Evolutionary conservation across 2,113 vertebrate genomes (phyloP).

Genomic region (Collichthys lucidus): DNA sequence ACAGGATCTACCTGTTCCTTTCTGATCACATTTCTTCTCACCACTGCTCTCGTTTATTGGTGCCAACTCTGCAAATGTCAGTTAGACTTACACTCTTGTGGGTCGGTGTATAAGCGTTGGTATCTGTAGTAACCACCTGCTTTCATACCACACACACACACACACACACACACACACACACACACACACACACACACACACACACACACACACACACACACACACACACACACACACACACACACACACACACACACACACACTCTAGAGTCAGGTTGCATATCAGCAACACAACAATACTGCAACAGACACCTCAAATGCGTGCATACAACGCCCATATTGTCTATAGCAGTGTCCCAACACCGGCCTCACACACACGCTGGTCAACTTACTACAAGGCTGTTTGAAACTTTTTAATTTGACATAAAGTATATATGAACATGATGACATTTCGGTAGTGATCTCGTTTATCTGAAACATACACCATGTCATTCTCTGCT

Average conservation of each 20-base stretch:
- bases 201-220: constrained; percentile 13
- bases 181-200: constrained; percentile 8
- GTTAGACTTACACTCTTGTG: background rate
- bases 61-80: background rate
- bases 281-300: constrained; percentile 20
- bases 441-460: background rate
- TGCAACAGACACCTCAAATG: background rate
- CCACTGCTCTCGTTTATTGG: background rate
- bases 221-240: constrained; percentile 12
- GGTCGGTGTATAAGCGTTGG: background rate
- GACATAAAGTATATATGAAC: background rate
- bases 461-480: background rate
- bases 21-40: background rate
- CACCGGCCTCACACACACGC: background rate
- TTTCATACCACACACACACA: constrained; percentile 17
- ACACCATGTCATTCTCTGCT: no score
- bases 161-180: constrained; percentile 4
- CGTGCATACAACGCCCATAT: background rate
- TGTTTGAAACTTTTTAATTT: background rate
- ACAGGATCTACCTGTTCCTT: background rate
- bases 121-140: constrained; percentile 41
- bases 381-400: no score
- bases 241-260: constrained; percentile 4
- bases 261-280: constrained; percentile 50
- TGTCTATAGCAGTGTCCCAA: background rate